Evolutionary conservation across 2,113 vertebrate species (phyloP), one percentile per base, ranked within the genome.

Genomic region (Mesoclemmys tuberculata): DNA sequence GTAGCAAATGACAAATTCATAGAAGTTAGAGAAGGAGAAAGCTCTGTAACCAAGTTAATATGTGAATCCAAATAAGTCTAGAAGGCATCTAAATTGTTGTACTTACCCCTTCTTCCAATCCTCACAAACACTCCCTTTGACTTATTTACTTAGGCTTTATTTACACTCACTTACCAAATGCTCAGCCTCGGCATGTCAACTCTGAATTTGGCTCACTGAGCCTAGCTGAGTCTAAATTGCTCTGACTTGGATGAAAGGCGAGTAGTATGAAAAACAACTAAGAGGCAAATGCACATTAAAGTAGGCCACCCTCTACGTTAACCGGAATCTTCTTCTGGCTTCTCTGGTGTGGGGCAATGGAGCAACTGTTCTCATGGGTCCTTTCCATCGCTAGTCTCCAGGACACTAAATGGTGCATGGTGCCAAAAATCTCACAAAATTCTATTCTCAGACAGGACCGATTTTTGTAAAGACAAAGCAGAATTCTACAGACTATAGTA

Each of bases 41-140:
- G 44, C n/a, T 19, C 58, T 0, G 0, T 46, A 46, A 89, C 41
- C 68, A 52, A 49, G 54, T 80, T 21, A 21, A 61, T 46, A 6
- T 46, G 24, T 46, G n/a, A n/a, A 58, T 88, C 54, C 85, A 71
- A 71, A 71, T 71, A 71, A 61, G 44, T 46, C 24, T 48, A 29
- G 13, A 13, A 80, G 85, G 10, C n/a, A 44, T 77, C 92, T 77
- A 52, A 90, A 68, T 52, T 19, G 21, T 3, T 56, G 21, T 83
- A 77, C 26, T 48, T n/a, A 77, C 8, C 26, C 21, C 51, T 18
- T 4, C 79, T 80, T 26, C 44, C 19, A 21, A 2, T 82, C 71
- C 58, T 90, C 35, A 18, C 52, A 49, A 56, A 52, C 10, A 48
- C 11, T 22, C 81, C 26, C 18, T 90, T 48, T 71, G 64, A 22